These are phyloP conservation scores for Anoplophora glabripennis DNA, from an alignment of 1,140 invertebrate species.

Conservation along the genomic window DNA sequence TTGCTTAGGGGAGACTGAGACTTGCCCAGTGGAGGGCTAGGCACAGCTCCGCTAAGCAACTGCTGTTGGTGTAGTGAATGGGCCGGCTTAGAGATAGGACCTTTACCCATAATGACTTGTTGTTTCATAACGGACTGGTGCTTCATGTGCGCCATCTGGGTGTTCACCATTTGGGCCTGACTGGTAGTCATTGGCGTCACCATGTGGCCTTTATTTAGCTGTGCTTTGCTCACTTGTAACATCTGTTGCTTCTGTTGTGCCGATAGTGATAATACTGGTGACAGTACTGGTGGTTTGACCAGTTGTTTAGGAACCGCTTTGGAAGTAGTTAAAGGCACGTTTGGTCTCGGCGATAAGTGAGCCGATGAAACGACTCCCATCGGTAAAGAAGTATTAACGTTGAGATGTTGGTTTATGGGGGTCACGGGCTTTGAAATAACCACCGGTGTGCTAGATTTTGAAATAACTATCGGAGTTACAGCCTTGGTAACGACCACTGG, in stretches of 20 bases:
- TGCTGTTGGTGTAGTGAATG: conserved; percentile 46
- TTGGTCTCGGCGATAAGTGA: conserved; percentile 39
- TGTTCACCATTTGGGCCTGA: conserved; percentile 32
- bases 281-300: conserved; percentile 44
- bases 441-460: conserved; percentile 9
- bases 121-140: conserved; percentile 21
- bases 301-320: conserved; percentile 17
- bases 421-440: conserved; percentile 22
- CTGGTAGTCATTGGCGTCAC: conserved; percentile 20
- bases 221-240: conserved; percentile 29
- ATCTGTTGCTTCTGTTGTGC: conserved; percentile 35
- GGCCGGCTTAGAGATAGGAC: conserved; percentile 15
- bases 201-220: conserved; percentile 20
- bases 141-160: conserved; percentile 34
- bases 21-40: conserved; percentile 57
- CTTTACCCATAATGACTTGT: conserved; percentile 26
- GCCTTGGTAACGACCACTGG: conserved; percentile 15
- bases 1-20: conserved; percentile 36
- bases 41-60: conserved; percentile 55
- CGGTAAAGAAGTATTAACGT: conserved; percentile 32
- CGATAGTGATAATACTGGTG: conserved; percentile 32
- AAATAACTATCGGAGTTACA: conserved; percentile 7
- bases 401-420: conserved; percentile 36
- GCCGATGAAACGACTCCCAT: conserved; percentile 19
- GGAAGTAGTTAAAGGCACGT: conserved; percentile 20